phyloP scores from a whole-genome alignment of 2,888 invertebrate genomes.

The Oligia fasciuncula region DNA sequence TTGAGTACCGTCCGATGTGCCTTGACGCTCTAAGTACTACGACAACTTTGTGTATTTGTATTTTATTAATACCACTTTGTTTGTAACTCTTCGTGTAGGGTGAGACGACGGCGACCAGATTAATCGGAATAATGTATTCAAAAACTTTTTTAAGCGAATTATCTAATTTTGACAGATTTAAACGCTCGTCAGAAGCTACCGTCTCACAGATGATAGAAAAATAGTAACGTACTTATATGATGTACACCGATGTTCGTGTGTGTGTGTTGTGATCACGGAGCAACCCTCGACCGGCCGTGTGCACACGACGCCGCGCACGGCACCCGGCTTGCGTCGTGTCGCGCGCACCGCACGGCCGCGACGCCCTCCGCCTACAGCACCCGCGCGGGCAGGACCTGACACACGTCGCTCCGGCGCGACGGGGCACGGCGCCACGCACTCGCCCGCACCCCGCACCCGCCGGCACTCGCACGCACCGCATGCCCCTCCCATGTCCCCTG shows the following conservation, averaged over 20 bases:
- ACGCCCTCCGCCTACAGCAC: conserved; percentile 58
- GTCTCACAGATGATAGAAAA: conserved; percentile 77
- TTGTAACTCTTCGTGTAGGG: conserved; percentile 54
- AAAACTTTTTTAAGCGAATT: conserved; percentile 30
- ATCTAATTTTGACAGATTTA: conserved; percentile 50
- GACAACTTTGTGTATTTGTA: conserved; percentile 36
- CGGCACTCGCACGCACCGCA: conserved; percentile 22
- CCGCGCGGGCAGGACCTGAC: conserved; percentile 57
- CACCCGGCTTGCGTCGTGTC: conserved; percentile 75
- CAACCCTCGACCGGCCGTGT: conserved; percentile 69
- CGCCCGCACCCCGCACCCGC: conserved; percentile 38
- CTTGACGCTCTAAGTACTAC: conserved; percentile 30
- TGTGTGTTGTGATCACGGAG: conserved; percentile 75
- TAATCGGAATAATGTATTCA: conserved; percentile 41
- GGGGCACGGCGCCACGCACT: conserved; percentile 59
- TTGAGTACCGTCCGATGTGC: conserved; percentile 26
- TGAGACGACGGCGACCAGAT: conserved; percentile 56
- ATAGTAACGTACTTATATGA: conserved; percentile 68
- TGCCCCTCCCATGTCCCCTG: neutral
- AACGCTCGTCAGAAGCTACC: conserved; percentile 55
- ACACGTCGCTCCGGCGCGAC: conserved; percentile 57
- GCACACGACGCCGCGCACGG: conserved; percentile 68
- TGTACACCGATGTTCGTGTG: conserved; percentile 64
- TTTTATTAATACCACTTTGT: conserved; percentile 47
- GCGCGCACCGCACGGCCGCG: conserved; percentile 66